Conservation (phyloP, 2,888 invertebrate species). For the Sthenelais limicola region DNA sequence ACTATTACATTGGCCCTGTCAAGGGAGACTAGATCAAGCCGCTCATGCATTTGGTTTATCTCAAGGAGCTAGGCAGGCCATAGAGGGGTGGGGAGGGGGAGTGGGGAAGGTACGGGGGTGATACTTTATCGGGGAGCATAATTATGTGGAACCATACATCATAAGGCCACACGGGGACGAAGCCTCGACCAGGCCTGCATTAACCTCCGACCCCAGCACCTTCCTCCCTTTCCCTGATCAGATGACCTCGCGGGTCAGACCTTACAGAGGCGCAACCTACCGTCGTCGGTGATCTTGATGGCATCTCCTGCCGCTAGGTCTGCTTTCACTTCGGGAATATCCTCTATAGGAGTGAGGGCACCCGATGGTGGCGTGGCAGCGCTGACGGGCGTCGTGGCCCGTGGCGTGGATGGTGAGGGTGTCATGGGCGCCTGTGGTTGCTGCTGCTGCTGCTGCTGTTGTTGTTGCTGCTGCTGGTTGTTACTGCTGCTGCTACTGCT, state of each 20-base stretch:
- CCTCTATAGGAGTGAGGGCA: constrained; percentile 10
- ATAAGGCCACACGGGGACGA: constrained; percentile 24
- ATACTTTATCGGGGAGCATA: constrained; percentile 37
- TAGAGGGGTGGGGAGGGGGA: too few relatives aligned
- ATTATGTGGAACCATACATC: constrained; percentile 38
- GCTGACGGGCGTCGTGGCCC: constrained; percentile 24
- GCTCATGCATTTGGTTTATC: constrained; percentile 40
- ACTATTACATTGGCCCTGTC: constrained; percentile 29
- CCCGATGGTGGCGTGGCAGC: constrained; percentile 16
- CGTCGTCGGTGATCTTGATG: constrained; percentile 41
- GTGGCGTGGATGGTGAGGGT: constrained; percentile 18
- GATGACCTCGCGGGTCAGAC: background rate
- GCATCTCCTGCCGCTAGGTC: constrained; percentile 33
- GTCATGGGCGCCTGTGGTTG: constrained; percentile 22
- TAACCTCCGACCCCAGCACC: constrained; percentile 28
- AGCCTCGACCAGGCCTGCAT: constrained; percentile 16
- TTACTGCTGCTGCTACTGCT: constrained; percentile 37
- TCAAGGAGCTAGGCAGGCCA: constrained; percentile 35
- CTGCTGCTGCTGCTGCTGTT: constrained; percentile 35
- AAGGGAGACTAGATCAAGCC: constrained; percentile 38
- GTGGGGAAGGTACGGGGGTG: constrained; percentile 14
- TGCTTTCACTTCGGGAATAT: constrained; percentile 10
- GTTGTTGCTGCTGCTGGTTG: constrained; percentile 38
- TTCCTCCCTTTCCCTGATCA: constrained; percentile 2
- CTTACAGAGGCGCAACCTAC: constrained; percentile 30